Evolutionary conservation across 2,888 invertebrate species (phyloP).

Genomic region (Oxytorus armatus): DNA sequence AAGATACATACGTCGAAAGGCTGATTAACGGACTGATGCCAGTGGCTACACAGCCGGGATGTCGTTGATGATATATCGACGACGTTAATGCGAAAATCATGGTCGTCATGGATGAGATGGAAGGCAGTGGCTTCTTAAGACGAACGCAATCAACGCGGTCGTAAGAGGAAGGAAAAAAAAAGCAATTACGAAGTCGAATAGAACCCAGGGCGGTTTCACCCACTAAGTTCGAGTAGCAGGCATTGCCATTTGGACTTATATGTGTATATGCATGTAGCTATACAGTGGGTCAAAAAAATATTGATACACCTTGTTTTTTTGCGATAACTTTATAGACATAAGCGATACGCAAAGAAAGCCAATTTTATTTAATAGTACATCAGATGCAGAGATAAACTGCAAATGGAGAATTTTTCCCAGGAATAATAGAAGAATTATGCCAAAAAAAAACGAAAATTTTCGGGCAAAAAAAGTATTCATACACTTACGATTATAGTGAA

Average conservation of each 20-base stretch:
- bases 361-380: too few species aligned
- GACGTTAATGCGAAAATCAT: conserved; percentile 69
- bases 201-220: conserved; percentile 47
- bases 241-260: conserved; percentile 13
- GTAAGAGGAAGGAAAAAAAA: conserved; percentile 58
- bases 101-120: conserved; percentile 34
- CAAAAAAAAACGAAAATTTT: too few species aligned
- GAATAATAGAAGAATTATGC: too few species aligned
- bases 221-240: conserved; percentile 19
- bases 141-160: conserved; percentile 60
- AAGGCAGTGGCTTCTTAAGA: conserved; percentile 56
- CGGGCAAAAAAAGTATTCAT: too few species aligned
- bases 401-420: too few species aligned
- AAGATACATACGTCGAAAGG: conserved; percentile 32
- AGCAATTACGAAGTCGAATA: conserved; percentile 66
- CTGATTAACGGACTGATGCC: conserved; percentile 60
- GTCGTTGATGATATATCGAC: conserved; percentile 64
- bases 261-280: too few species aligned
- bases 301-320: too few species aligned
- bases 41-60: conserved; percentile 25
- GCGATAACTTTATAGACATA: too few species aligned
- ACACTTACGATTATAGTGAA: too few species aligned
- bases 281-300: too few species aligned
- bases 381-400: too few species aligned
- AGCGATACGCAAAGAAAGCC: too few species aligned